Evolutionary conservation across 1,140 invertebrate genomes (phyloP).

Genomic region (Psilanteris sp.): DNA sequence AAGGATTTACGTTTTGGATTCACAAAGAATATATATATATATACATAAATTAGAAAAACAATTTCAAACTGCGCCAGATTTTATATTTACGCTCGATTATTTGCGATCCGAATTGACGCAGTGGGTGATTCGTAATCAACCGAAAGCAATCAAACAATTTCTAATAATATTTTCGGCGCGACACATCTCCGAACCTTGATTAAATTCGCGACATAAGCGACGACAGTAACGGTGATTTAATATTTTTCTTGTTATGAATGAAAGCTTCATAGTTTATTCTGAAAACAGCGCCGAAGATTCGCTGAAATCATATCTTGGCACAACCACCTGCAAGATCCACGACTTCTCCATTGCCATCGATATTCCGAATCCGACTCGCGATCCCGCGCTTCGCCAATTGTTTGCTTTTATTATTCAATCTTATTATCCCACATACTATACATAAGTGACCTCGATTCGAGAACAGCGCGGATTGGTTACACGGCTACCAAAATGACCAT

Average conservation of each 20-base stretch:
- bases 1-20: too few species aligned
- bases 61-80: too few species aligned
- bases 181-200: conserved; percentile 1
- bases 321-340: conserved; percentile 65
- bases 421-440: conserved; percentile 54
- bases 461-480: too few species aligned
- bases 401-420: conserved; percentile 62
- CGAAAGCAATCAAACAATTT: conserved; percentile 15
- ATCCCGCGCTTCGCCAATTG: conserved; percentile 49
- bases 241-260: conserved; percentile 78
- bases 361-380: conserved; percentile 58
- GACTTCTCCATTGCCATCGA: conserved; percentile 59
- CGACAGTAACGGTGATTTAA: conserved; percentile 74
- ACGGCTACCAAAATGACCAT: too few species aligned
- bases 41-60: too few species aligned
- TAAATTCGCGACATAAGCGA: conserved; percentile 59
- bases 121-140: too few species aligned
- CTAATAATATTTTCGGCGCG: conserved; percentile 11
- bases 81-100: too few species aligned
- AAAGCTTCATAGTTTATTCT: conserved; percentile 76
- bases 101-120: too few species aligned
- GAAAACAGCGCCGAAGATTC: conserved; percentile 72
- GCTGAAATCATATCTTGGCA: conserved; percentile 64
- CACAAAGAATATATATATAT: too few species aligned
- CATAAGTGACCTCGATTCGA: conserved; percentile 38